phyloP scores from a whole-genome alignment of 1,140 invertebrate species.

The Homarus americanus region DNA sequence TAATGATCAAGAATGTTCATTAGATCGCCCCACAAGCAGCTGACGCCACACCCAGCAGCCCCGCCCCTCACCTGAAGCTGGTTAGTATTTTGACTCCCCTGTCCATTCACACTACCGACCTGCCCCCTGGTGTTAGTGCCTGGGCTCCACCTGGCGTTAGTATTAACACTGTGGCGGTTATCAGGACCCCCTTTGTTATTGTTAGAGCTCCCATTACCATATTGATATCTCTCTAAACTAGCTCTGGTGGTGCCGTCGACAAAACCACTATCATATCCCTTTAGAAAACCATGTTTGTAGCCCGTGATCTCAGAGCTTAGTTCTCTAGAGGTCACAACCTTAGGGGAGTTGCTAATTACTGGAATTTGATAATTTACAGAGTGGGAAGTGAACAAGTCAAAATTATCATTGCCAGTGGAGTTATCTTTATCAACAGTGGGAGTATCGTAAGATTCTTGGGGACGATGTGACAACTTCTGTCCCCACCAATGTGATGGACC shows the following conservation, averaged over 20 bases:
- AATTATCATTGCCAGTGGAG: neutral
- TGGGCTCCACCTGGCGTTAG: neutral
- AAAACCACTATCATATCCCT: constrained; percentile 1
- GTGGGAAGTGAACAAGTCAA: neutral
- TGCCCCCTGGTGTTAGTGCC: neutral
- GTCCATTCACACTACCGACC: neutral
- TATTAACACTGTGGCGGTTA: neutral
- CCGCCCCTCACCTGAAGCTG: neutral
- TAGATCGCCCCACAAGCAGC: constrained; percentile 39
- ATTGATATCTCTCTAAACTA: neutral
- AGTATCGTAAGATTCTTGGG: neutral
- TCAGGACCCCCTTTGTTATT: too few species aligned
- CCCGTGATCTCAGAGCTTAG: neutral
- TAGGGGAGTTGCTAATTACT: neutral
- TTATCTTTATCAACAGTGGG: neutral
- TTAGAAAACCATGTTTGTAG: constrained; percentile 18
- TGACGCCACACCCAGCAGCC: constrained; percentile 22
- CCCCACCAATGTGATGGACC: neutral
- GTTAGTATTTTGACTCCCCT: neutral
- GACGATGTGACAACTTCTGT: neutral
- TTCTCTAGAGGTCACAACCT: neutral
- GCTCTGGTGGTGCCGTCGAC: neutral
- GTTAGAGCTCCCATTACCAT: neutral
- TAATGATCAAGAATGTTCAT: constrained; percentile 50
- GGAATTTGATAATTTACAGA: neutral